A percentile compares a stretch with the other conserved stretches of the same genome.
Evolutionary conservation across 2,888 invertebrate species (phyloP).

Genomic region (Vannuccia rotundouncinata): DNA sequence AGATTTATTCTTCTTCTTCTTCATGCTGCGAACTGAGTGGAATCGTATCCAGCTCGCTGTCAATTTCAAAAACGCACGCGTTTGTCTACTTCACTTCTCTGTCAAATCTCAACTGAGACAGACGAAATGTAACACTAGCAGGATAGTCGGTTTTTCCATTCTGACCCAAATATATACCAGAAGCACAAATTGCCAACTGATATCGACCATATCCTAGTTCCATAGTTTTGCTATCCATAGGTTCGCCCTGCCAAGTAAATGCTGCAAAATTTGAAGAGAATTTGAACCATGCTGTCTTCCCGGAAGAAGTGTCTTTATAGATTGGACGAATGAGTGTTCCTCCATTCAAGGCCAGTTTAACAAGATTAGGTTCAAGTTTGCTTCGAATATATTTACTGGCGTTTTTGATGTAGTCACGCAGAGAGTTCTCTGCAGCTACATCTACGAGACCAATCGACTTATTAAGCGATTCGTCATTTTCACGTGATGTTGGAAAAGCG

Average conservation of each 20-base stretch:
- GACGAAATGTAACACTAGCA: neutral
- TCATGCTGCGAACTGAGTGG: neutral
- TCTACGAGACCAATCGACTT: neutral
- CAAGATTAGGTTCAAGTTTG: neutral
- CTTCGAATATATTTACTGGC: neutral
- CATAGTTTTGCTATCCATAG: neutral
- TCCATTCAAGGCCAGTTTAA: neutral
- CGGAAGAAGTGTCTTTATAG: neutral
- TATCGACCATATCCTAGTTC: neutral
- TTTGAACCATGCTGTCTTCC: neutral
- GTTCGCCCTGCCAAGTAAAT: neutral
- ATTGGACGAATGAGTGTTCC: neutral
- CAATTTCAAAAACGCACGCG: neutral
- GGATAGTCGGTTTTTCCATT: neutral
- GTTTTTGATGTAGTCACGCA: neutral
- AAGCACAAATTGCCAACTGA: neutral
- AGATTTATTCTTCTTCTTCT: neutral
- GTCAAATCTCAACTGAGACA: neutral
- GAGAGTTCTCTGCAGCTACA: neutral
- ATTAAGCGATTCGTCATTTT: neutral
- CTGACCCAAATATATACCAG: neutral
- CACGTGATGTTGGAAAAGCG: neutral
- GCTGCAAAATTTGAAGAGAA: neutral
- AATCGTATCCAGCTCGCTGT: neutral
- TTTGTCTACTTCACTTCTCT: neutral